Evolutionary conservation across 1,140 invertebrate genomes (phyloP).

Genomic region (Metaphire vulgaris): DNA sequence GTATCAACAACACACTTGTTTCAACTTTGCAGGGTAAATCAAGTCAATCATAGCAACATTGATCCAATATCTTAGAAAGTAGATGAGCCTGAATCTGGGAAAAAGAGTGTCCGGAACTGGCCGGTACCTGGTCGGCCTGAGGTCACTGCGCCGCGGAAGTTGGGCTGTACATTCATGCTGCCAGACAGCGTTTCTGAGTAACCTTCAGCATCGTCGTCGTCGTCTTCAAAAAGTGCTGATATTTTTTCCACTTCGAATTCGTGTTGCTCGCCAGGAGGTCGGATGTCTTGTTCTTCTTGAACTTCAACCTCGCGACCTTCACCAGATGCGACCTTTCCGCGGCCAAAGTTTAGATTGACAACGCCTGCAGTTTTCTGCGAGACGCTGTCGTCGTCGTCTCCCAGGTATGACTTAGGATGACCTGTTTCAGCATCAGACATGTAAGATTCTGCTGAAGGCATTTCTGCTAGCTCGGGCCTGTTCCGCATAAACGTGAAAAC

Average conservation of each 20-base stretch:
- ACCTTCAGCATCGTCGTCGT: neutral
- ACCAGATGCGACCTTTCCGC: neutral
- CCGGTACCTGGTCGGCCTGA: neutral
- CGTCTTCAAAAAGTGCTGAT: neutral
- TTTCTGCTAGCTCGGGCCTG: neutral
- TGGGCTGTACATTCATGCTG: neutral
- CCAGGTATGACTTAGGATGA: neutral
- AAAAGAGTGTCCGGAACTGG: neutral
- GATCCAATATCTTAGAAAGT: conserved; percentile 3
- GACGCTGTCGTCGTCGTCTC: neutral
- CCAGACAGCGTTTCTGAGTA: neutral
- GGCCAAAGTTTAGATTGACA: neutral
- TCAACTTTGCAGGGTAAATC: no score
- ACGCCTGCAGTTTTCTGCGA: neutral
- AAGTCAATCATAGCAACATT: no score
- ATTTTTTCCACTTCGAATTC: neutral
- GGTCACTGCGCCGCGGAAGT: neutral
- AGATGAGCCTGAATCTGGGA: neutral
- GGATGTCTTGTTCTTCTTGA: neutral
- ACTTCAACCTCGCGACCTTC: neutral
- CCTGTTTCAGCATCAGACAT: neutral
- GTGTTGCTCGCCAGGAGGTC: neutral
- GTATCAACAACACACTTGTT: neutral
- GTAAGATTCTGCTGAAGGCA: neutral
- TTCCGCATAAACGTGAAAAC: neutral